Evolutionary conservation across 2,888 invertebrate species (phyloP).

Genomic region (Calliopum simillimum): DNA sequence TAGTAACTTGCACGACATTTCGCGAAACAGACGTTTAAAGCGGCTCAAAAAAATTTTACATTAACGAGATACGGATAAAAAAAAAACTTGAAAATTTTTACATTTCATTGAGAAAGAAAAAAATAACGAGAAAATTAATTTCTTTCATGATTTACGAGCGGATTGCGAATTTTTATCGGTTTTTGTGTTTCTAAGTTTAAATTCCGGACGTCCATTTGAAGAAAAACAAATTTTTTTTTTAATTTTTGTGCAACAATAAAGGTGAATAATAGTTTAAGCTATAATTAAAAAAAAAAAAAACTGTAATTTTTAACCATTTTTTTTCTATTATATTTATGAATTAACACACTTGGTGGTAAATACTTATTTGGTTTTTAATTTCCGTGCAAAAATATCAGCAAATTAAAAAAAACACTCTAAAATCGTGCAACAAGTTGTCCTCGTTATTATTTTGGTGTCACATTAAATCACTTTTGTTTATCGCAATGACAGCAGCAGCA

Average conservation of each 20-base stretch:
- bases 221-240: too few relatives aligned
- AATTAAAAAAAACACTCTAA: not conserved
- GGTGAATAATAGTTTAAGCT: too few relatives aligned
- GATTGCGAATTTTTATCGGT: too few relatives aligned
- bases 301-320: too few relatives aligned
- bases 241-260: too few relatives aligned
- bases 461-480: slow-evolving; percentile 1
- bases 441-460: not conserved
- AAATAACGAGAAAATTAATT: not conserved
- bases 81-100: not conserved
- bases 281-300: too few relatives aligned
- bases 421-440: slow-evolving; percentile 19
- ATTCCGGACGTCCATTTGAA: too few relatives aligned
- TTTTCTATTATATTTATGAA: not conserved
- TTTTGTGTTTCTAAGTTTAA: too few relatives aligned
- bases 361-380: not conserved
- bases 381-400: too few relatives aligned
- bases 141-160: too few relatives aligned
- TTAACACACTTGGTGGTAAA: not conserved
- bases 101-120: not conserved
- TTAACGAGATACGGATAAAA: not conserved
- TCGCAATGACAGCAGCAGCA: slow-evolving; percentile 5
- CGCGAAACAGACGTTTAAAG: slow-evolving; percentile 56
- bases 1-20: slow-evolving; percentile 62
- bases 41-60: slow-evolving; percentile 39